phyloP scores from a whole-genome alignment of 1,140 invertebrate genomes.

The Pogonomyrmex californicus region DNA sequence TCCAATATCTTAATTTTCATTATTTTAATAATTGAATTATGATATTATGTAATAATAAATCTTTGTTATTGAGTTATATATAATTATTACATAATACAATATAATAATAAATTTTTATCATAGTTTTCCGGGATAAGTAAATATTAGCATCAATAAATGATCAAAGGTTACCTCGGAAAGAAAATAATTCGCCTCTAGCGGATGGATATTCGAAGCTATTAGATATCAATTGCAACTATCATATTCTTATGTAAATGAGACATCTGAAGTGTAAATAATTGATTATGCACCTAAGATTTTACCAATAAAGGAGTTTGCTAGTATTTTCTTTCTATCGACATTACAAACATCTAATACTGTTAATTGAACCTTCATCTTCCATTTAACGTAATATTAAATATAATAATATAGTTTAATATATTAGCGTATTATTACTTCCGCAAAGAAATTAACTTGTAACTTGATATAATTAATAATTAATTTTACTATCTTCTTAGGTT shows the following conservation, averaged over 20 bases:
- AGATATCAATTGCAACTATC: background rate
- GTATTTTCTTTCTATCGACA: slow-evolving; percentile 62
- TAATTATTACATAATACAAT: slow-evolving; percentile 1
- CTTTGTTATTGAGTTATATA: background rate
- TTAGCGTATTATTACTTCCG: background rate
- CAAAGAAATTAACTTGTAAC: background rate
- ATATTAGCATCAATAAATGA: background rate
- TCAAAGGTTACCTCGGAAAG: background rate
- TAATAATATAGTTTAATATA: too few species aligned
- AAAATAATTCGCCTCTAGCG: background rate
- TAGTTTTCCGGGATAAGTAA: background rate
- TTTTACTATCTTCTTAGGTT: background rate
- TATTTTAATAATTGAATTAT: background rate
- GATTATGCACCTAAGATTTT: slow-evolving; percentile 18
- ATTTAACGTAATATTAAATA: background rate
- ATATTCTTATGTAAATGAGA: slow-evolving; percentile 22
- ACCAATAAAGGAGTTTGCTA: background rate
- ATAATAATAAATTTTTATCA: background rate
- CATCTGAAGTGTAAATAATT: background rate
- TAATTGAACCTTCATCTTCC: slow-evolving; percentile 42
- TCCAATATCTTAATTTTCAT: background rate
- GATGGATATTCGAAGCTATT: background rate
- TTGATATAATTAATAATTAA: background rate
- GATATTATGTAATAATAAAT: background rate
- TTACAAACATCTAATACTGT: background rate